Conservation (phyloP, 35 echinoderm and acorn worm species). For the Heliocidaris tuberculata region DNA sequence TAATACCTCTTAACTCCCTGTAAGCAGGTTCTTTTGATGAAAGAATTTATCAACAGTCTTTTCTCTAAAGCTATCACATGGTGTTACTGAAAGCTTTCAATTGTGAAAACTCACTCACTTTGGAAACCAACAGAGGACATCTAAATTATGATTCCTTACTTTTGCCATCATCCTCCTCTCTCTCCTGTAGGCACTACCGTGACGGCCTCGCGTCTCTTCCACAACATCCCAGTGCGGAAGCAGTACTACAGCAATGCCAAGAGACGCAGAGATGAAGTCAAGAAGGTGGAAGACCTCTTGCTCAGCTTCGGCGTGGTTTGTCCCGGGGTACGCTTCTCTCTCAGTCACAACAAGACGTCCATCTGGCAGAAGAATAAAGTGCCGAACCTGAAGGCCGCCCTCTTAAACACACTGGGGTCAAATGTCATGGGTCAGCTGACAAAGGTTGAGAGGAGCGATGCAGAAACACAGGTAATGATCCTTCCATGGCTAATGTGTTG, state of each 20-base stretch:
- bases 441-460: conserved; percentile 43
- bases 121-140: no score
- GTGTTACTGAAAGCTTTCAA: no score
- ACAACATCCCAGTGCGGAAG: conserved; percentile 84
- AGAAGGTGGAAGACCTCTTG: conserved; percentile 80
- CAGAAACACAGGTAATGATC: conserved; percentile 60
- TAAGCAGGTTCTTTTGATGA: no score
- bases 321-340: conserved; percentile 69
- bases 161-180: no score
- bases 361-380: conserved; percentile 92
- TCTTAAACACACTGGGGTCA: conserved; percentile 71
- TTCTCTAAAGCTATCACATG: no score
- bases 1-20: no score
- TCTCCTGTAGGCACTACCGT: conserved; percentile 75
- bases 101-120: no score
- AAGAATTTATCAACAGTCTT: no score
- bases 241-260: conserved; percentile 92
- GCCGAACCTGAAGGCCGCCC: conserved; percentile 62
- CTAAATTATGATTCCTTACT: no score
- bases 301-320: conserved; percentile 72
- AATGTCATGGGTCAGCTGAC: conserved; percentile 80
- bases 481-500: neutral
- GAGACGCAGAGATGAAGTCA: conserved; percentile 79
- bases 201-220: conserved; percentile 76
- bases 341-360: conserved; percentile 82